These are phyloP conservation scores for Acanthosepion lycidas DNA, from an alignment of 2,888 invertebrate species.

Conservation along the genomic window DNA sequence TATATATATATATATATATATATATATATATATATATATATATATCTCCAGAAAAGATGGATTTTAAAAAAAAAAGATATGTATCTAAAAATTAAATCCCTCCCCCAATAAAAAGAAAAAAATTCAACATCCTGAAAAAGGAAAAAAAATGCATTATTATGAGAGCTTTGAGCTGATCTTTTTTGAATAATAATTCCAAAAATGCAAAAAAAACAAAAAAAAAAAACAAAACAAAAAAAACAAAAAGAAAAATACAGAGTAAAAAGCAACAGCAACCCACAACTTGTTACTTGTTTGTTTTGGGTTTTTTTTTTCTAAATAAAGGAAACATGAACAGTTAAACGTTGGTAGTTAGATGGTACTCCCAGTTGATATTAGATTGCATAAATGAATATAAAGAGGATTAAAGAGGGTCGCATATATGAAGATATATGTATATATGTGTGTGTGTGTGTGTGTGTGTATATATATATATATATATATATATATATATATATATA, in stretches of 20 bases:
- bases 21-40: background rate
- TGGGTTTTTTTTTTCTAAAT: background rate
- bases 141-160: background rate
- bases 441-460: background rate
- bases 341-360: background rate
- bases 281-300: conserved; percentile 10
- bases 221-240: background rate
- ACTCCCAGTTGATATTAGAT: background rate
- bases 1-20: background rate
- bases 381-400: conserved; percentile 33
- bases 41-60: background rate
- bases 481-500: background rate
- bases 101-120: background rate
- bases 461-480: background rate
- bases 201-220: background rate
- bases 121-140: conserved; percentile 33
- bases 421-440: background rate
- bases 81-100: background rate
- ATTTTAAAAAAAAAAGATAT: background rate
- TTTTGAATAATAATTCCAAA: background rate
- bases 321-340: conserved; percentile 18
- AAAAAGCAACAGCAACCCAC: conserved; percentile 14
- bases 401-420: background rate
- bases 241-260: background rate
- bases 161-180: conserved; percentile 24